Evolutionary conservation across 1,140 invertebrate genomes (phyloP), one percentile per base, ranked within the genome.

Genomic region (Chlorops oryzae): DNA sequence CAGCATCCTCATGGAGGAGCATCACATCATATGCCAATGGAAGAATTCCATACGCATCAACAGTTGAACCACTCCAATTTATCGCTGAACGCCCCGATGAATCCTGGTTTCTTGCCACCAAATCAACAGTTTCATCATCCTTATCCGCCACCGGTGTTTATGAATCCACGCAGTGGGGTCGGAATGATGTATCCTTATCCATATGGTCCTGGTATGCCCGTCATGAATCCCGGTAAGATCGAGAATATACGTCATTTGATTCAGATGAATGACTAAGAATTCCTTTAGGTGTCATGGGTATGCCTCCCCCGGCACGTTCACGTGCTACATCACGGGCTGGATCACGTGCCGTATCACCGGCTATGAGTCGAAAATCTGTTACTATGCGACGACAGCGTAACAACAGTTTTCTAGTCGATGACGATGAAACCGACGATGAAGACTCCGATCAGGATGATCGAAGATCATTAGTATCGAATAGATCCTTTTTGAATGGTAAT

Each of bases 311-410:
- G 4, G 55, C 61, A 59, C 71, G 34, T 63, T 75, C 72, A 48
- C 57, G 71, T 65, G 75, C 71, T 55, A 76, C 62, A 46, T 81
- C 62, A 43, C 74, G 72, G 61, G 75, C 68, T 3, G 77, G 57
- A 59, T 81, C 79, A 1, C 77, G 82, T 48, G 79, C 82, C 1
- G 74, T 77, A 0, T 87, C 85, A 0, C 86, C 86, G 0, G 81
- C 85, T 0, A 77, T 81, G 20, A 87, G 85, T 54, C 75, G 82
- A 21, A 83, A 83, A 55, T 84, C 82, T 0, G 62, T 75, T 9
- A 63, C 73, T 6, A 75, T 74, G 66, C 71, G 63, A 34, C 65
- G 45, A 58, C 63, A 51, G 57, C 71, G 54, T 70, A 74, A 35
- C 57, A 74, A 10, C 60, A 73, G 55, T 74, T 78, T 47, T 68